Evolutionary conservation across 2,797 vertebrate genomes (phyloP).

Genomic region (Paramormyrops hopkinsi): DNA sequence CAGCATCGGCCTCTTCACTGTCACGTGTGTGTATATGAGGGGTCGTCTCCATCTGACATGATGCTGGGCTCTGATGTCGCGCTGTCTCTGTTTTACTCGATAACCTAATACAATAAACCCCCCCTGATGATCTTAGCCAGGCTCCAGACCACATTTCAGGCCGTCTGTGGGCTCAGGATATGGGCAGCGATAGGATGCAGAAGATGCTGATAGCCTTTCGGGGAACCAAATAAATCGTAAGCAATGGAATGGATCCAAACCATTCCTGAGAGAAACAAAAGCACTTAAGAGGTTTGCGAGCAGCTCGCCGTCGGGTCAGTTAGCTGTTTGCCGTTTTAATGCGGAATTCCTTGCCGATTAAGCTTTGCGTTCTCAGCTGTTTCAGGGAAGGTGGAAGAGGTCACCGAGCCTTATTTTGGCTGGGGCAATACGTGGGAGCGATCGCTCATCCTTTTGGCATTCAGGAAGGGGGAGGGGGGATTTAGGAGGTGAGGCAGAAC

Average conservation of each 20-base stretch:
- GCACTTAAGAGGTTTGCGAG: background rate
- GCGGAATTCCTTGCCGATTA: background rate
- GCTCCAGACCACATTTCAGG: background rate
- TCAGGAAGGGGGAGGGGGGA: background rate
- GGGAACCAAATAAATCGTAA: background rate
- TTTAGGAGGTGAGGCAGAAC: conserved; percentile 2
- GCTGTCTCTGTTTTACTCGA: background rate
- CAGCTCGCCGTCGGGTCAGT: background rate
- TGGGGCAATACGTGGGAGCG: background rate
- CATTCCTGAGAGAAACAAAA: background rate
- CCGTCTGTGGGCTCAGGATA: background rate
- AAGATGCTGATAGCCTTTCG: background rate
- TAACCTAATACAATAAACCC: conserved; percentile 3
- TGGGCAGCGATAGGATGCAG: background rate
- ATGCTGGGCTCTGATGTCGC: background rate
- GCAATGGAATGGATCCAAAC: background rate
- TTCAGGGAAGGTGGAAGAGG: background rate
- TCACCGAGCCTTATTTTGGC: background rate
- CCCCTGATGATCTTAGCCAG: conserved; percentile 8
- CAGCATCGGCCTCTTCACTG: background rate
- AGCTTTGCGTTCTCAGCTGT: background rate
- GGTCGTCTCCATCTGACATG: background rate
- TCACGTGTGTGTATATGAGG: background rate
- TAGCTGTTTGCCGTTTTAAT: background rate
- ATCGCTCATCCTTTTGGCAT: conserved; percentile 4